Percentiles rank a stretch among this genome's conserved stretches.
phyloP scores from a whole-genome alignment of 2,113 vertebrate genomes.

The Climacteris rufus region DNA sequence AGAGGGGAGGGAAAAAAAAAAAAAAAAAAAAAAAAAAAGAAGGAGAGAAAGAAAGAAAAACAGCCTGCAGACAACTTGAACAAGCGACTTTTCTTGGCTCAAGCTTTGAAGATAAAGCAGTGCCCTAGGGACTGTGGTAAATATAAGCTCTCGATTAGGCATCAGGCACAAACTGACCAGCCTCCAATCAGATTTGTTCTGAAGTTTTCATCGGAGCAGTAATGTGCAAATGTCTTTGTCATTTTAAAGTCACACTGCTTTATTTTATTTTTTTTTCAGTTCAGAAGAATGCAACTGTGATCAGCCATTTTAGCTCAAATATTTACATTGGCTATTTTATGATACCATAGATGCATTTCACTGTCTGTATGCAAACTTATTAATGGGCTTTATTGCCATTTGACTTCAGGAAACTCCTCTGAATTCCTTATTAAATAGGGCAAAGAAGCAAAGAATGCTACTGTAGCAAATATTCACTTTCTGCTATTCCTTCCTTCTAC shows the following conservation, averaged over 20 bases:
- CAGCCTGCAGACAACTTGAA: constrained; percentile 72
- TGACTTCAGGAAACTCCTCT: background rate
- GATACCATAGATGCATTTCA: background rate
- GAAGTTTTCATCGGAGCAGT: background rate
- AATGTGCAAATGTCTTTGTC: background rate
- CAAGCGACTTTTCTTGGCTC: constrained; percentile 70
- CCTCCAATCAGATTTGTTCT: constrained; percentile 59
- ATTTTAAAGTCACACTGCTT: constrained; percentile 27
- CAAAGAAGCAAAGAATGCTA: background rate
- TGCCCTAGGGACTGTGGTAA: constrained; percentile 61
- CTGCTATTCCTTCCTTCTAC: background rate
- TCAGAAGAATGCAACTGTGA: background rate
- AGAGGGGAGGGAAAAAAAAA: background rate
- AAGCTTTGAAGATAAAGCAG: constrained; percentile 73
- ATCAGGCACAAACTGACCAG: constrained; percentile 68
- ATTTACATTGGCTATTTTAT: background rate
- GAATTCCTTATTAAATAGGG: background rate
- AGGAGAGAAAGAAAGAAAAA: constrained; percentile 7
- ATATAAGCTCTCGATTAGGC: constrained; percentile 64
- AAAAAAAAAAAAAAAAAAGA: background rate
- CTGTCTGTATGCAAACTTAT: background rate
- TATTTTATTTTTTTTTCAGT: background rate
- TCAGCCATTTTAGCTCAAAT: background rate
- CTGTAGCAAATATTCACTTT: background rate
- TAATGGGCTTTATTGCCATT: background rate